These are phyloP conservation scores for Diachrysia chrysitis DNA, from an alignment of 2,888 invertebrate genomes.

Conservation along the genomic window DNA sequence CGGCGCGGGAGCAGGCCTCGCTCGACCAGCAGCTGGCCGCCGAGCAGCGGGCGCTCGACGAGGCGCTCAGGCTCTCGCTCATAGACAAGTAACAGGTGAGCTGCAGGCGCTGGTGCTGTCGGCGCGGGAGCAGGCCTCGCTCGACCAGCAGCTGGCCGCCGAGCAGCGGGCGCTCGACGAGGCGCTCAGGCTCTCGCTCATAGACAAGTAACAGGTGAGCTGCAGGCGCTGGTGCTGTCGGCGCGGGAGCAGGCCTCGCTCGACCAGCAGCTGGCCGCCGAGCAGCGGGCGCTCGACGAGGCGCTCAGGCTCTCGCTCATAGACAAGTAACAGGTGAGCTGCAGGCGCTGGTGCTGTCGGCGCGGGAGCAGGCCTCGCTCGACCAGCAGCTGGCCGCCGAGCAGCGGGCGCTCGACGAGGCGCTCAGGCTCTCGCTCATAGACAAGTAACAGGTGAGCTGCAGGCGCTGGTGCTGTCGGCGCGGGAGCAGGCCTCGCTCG, in stretches of 20 bases:
- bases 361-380: slow-evolving; percentile 68
- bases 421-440: slow-evolving; percentile 92
- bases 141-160: slow-evolving; percentile 71
- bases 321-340: slow-evolving; percentile 81
- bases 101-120: slow-evolving; percentile 67
- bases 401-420: slow-evolving; percentile 92
- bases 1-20: slow-evolving; percentile 72
- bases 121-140: slow-evolving; percentile 70
- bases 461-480: slow-evolving; percentile 61
- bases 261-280: slow-evolving; percentile 73
- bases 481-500: slow-evolving; percentile 68
- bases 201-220: slow-evolving; percentile 85
- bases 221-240: slow-evolving; percentile 52
- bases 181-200: slow-evolving; percentile 93
- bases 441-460: slow-evolving; percentile 81
- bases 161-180: slow-evolving; percentile 91
- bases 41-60: slow-evolving; percentile 91
- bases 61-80: slow-evolving; percentile 93
- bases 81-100: slow-evolving; percentile 87
- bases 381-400: slow-evolving; percentile 75
- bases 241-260: slow-evolving; percentile 70
- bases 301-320: slow-evolving; percentile 93
- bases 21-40: slow-evolving; percentile 71
- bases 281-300: slow-evolving; percentile 91
- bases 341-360: slow-evolving; percentile 59